A percentile compares a stretch with the other conserved stretches of the same genome.
Evolutionary conservation across 2,797 vertebrate genomes (phyloP).

Genomic region (Microchirus variegatus): DNA sequence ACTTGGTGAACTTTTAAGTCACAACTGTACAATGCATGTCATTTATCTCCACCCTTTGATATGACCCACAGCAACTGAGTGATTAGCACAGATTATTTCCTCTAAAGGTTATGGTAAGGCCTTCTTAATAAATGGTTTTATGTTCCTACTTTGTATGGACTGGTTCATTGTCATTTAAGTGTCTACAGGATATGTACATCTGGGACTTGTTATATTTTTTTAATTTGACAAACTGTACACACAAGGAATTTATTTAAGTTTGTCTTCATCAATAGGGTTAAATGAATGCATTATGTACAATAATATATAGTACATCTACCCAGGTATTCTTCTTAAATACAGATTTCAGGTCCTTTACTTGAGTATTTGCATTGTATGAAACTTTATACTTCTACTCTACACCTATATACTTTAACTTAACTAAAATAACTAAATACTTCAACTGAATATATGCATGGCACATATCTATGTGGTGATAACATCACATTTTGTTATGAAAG

Average conservation of each 20-base stretch:
- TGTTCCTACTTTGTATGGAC: conserved; percentile 1
- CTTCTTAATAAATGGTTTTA: not conserved
- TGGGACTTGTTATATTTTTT: not conserved
- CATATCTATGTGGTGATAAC: not conserved
- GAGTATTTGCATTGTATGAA: too few species aligned
- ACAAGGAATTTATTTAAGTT: not conserved
- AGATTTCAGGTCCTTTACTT: too few species aligned
- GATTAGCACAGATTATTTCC: not conserved
- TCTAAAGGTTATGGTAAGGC: not conserved
- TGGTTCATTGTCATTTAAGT: not conserved
- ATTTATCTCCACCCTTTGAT: not conserved
- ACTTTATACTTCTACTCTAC: too few species aligned
- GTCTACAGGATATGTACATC: not conserved
- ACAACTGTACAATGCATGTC: not conserved
- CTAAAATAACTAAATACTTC: not conserved
- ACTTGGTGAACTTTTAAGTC: not conserved
- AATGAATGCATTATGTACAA: too few species aligned
- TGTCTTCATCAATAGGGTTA: not conserved
- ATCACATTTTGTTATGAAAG: not conserved
- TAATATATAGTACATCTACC: too few species aligned
- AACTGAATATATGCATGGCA: not conserved
- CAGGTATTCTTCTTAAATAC: too few species aligned
- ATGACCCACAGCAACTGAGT: not conserved
- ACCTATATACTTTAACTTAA: not conserved
- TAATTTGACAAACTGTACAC: not conserved